These are phyloP conservation scores for Axis porcinus DNA, from an alignment of 2,113 vertebrate genomes.

Conservation along the genomic window DNA sequence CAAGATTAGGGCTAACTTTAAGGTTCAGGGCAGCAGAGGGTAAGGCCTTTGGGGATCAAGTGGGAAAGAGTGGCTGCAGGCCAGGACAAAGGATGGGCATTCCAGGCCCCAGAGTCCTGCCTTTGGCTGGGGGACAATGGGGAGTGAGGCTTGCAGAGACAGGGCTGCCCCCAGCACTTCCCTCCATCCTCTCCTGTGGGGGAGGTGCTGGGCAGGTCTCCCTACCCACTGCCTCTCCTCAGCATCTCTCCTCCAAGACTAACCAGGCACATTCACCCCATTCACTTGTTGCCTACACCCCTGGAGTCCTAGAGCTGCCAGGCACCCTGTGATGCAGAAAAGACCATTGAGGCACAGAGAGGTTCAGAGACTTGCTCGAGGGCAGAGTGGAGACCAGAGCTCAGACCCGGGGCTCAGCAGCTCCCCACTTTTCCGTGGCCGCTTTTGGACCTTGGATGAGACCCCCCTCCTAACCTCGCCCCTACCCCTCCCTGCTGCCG, in stretches of 20 bases:
- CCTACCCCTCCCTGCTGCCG: constrained; percentile 58
- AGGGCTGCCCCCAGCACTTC: not conserved
- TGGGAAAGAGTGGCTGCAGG: not conserved
- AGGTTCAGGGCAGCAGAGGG: not conserved
- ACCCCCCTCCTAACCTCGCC: constrained; percentile 56
- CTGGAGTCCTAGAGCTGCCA: not conserved
- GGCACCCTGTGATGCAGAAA: not conserved
- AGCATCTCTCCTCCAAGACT: not conserved
- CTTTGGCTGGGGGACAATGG: not conserved
- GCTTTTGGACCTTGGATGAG: constrained; percentile 46
- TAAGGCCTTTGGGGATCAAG: not conserved
- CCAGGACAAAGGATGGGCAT: not conserved
- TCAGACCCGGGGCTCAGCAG: constrained; percentile 18
- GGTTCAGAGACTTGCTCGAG: constrained; percentile 8
- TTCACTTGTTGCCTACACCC: not conserved
- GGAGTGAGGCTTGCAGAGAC: not conserved
- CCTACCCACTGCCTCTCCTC: not conserved
- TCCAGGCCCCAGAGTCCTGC: not conserved
- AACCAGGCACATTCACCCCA: not conserved
- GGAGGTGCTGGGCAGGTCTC: not conserved
- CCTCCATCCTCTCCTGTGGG: not conserved
- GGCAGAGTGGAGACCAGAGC: constrained; percentile 33
- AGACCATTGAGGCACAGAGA: constrained; percentile 2
- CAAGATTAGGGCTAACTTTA: not conserved
- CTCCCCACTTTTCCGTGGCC: not conserved